Evolutionary conservation across 2,797 vertebrate species (phyloP), one percentile per base, ranked within the genome.

Genomic region (Schizopygopsis pylzovi): DNA sequence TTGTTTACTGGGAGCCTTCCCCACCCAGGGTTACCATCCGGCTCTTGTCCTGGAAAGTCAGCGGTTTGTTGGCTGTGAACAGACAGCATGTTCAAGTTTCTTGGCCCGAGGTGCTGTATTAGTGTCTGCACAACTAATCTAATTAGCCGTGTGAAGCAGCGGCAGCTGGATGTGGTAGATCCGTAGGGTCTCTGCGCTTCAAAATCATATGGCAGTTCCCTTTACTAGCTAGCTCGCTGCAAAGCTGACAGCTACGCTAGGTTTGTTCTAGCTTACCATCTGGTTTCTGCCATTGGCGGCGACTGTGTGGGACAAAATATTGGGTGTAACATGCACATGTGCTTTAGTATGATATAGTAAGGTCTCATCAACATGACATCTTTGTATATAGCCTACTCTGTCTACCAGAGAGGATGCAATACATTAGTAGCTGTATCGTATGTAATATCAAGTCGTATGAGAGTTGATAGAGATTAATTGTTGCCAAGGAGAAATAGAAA

Each of bases 111-210:
- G 87, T 86, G 87, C 68, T 86, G 83, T 71, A 84, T 76, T 72
- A 84, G 86, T 85, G 85, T 89, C 80, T 88, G 81, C 84, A 88
- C 78, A 87, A 86, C 78, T 90, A 90, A 92, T 92, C 89, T 87
- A 89, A 91, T 91, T 90, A 90, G 88, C 81, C 86, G 75, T 61
- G 73, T 85, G 88, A 89, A 88, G 85, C 83, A 84, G 70, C 84
- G 83, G 82, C 91, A 91, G 88, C 87, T 91, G 89, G 83, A 89
- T 79, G 41, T 54, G 82, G 37, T 72, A 86, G 63, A 75, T 87
- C 85, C 81, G 76, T 71, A 81, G 81, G 56, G 52, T 82, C 72
- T 72, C 13, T 81, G 67, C 22, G 86, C 84, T 67, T 83, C 70
- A 18, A 75, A 86, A 89, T 90, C 87, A 89, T 77, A 87, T 88